Conservation (phyloP, 2,113 vertebrate species). For the Peromyscus polionotus region DNA sequence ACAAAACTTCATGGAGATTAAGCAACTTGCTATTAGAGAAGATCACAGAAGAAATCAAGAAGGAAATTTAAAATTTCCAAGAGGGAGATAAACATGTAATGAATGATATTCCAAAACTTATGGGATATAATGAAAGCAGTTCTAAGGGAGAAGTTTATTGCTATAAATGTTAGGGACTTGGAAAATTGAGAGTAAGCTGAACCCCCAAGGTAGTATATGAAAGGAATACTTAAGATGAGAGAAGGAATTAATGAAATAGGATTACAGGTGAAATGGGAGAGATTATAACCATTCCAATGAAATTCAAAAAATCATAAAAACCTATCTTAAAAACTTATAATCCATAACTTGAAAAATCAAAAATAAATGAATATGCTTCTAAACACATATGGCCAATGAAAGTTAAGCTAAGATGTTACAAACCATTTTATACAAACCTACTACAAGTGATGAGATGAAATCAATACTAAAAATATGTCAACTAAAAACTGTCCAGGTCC, state of each 20-base stretch:
- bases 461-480: neutral
- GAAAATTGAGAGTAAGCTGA: neutral
- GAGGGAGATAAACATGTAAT: neutral
- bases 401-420: neutral
- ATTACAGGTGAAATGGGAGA: neutral
- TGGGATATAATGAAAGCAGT: neutral
- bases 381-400: neutral
- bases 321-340: neutral
- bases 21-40: neutral
- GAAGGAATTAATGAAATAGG: neutral
- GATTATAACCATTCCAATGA: neutral
- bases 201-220: neutral
- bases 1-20: neutral
- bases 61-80: neutral
- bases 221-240: neutral
- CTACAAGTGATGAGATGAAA: neutral
- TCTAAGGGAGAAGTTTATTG: neutral
- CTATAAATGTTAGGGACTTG: neutral
- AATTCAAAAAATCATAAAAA: neutral
- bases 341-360: neutral
- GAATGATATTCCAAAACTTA: neutral
- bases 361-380: neutral
- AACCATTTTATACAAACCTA: neutral
- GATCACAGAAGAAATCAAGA: neutral
- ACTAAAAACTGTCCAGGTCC: neutral